Conservation (phyloP, 2,888 invertebrate genomes). For the Sinotaia quadrata region DNA sequence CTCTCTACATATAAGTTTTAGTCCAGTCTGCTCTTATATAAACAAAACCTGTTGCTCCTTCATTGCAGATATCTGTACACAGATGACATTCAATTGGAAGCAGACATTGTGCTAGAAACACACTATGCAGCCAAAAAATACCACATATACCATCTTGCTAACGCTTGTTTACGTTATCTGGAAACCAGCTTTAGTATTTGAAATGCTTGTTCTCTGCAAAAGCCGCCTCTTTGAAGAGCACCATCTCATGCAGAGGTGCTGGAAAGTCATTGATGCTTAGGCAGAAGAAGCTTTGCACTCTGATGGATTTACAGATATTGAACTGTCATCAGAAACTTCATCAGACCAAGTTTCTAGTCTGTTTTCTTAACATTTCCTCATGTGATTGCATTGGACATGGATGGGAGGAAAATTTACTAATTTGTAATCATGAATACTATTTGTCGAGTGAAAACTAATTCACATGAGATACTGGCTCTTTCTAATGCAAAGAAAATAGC, state of each 20-base stretch:
- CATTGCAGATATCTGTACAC: slow-evolving; percentile 94
- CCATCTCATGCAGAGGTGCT: slow-evolving; percentile 87
- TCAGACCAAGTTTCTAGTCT: too few species aligned
- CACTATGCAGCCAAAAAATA: slow-evolving; percentile 97
- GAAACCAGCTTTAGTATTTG: slow-evolving; percentile 96
- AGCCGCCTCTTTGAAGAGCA: slow-evolving; percentile 96
- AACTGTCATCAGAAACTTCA: too few species aligned
- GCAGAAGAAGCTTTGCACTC: slow-evolving; percentile 96
- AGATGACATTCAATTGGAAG: slow-evolving; percentile 95
- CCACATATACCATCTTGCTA: slow-evolving; percentile 93
- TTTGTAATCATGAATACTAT: too few species aligned
- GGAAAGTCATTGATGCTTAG: slow-evolving; percentile 91
- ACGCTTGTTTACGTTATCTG: slow-evolving; percentile 93
- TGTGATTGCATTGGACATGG: too few species aligned
- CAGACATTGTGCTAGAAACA: slow-evolving; percentile 94
- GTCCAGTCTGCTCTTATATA: too few species aligned
- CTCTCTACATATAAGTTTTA: too few species aligned
- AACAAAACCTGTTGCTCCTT: too few species aligned
- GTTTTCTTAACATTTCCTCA: too few species aligned
- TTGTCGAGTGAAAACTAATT: not conserved
- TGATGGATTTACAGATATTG: slow-evolving; percentile 96
- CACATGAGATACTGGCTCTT: not conserved
- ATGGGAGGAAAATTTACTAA: too few species aligned
- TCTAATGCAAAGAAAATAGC: not conserved
- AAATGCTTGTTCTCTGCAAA: slow-evolving; percentile 97